Evolutionary conservation across 2,888 invertebrate genomes (phyloP).

Genomic region (Drosophila niveifrons): DNA sequence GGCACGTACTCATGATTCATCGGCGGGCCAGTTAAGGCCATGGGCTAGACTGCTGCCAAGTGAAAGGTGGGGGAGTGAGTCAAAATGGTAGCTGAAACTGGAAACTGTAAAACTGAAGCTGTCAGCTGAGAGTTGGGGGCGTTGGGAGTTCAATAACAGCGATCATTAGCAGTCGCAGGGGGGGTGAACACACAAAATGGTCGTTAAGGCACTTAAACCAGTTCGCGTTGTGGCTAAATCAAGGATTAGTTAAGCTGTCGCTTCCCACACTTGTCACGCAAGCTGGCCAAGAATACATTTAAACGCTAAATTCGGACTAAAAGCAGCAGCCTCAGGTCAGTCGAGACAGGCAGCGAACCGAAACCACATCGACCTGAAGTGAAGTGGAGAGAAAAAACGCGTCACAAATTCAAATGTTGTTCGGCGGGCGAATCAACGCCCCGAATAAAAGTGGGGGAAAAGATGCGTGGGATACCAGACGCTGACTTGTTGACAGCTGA

Average conservation of each 20-base stretch:
- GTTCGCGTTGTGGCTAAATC: conserved; percentile 17
- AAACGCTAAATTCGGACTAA: conserved; percentile 11
- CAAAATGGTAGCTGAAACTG: conserved; percentile 7
- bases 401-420: conserved; percentile 43
- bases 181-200: not conserved
- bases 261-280: not conserved
- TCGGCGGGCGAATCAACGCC: conserved; percentile 1
- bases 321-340: conserved; percentile 12
- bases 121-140: conserved; percentile 34
- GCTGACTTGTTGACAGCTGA: conserved; percentile 78
- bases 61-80: not conserved
- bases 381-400: not conserved
- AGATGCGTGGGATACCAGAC: conserved; percentile 57
- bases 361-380: not conserved
- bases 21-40: conserved; percentile 45
- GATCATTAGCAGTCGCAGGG: conserved; percentile 45
- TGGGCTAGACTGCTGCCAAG: not conserved
- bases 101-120: conserved; percentile 1
- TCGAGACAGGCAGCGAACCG: not conserved
- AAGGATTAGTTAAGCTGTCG: conserved; percentile 19
- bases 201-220: conserved; percentile 28
- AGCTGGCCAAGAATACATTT: conserved; percentile 1
- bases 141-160: conserved; percentile 56
- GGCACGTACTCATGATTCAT: conserved; percentile 66
- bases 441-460: conserved; percentile 3